Base-by-base conservation (phyloP, 2,888 invertebrate genomes). In the Plutella xylostella region DNA sequence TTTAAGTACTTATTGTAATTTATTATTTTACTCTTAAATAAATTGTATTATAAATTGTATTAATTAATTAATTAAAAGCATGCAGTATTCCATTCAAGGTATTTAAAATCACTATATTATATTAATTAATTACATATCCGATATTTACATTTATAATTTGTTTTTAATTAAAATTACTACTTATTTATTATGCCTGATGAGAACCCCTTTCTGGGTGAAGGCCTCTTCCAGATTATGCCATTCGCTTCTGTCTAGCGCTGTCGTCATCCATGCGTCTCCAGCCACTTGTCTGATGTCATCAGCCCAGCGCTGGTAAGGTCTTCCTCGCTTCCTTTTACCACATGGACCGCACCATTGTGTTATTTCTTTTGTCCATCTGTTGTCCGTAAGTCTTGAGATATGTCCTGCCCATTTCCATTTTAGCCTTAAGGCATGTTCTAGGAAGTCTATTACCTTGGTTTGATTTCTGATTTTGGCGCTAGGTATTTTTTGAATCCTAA, bases 331-430 rank as follows among this genome's bases (percentile, higher is more conserved):
- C 11, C 35, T 5, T 17, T 15, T 35, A 11, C 35, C 35, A 18
- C 18, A 4, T 18, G 35, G 35, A 3, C 18, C 35, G 5, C 6
- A 7, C 35, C 35, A 35, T 35, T 18, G 5, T 7, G 35, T 35
- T 14, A 7, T 2, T 18, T 9, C 17, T 18, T 11, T 2, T 17
- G 35, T 17, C 35, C 35, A 35, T 18, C 35, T 15, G 5, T 18
- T 5, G 17, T 35, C 17, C 9, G 14, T 18, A 7, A 35, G 15
- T 7, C 35, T 35, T 18, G 35, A 14, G 11, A 48, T 44, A 41
- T 48, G 51, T 25, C 51, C 47, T 7, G 44, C 31, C 47, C 49
- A 47, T 37, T 43, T 31, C 47, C 49, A 51, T 38, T 51, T 47
- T 12, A 50, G 31, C 12, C 14, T 18, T 21, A 31, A 11, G 3